A percentile compares a stretch with the other conserved stretches of the same genome.
These are phyloP conservation scores for Bellardia pandia DNA, from an alignment of 2,888 invertebrate species.

Conservation along the genomic window DNA sequence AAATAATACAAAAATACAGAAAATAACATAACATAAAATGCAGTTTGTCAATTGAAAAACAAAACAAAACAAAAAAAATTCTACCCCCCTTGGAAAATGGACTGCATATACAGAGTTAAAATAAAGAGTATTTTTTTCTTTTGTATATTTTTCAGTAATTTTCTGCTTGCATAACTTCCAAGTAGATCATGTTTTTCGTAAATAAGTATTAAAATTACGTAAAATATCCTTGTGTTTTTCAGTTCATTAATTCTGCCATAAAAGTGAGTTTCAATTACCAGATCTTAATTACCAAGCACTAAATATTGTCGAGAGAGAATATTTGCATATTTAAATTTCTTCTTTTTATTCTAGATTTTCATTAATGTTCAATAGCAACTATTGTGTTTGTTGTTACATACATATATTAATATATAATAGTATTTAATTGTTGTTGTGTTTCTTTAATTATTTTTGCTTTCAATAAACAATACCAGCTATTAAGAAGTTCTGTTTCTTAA, in stretches of 20 bases:
- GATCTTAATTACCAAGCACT: not conserved
- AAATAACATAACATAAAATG: not conserved
- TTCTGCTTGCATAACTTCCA: slow-evolving; percentile 25
- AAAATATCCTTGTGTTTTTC: slow-evolving; percentile 7
- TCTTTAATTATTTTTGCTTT: slow-evolving; percentile 3
- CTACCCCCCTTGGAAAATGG: not conserved
- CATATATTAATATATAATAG: not conserved
- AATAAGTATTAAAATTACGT: slow-evolving; percentile 16
- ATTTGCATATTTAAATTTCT: not conserved
- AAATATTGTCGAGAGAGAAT: not conserved
- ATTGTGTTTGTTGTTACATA: not conserved
- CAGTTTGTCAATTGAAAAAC: slow-evolving; percentile 14
- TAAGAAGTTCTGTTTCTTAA: slow-evolving; percentile 55
- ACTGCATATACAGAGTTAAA: too few relatives aligned
- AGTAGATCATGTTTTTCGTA: not conserved
- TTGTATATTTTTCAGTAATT: slow-evolving; percentile 13
- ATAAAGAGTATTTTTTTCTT: not conserved
- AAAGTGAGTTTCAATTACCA: not conserved
- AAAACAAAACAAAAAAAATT: not conserved
- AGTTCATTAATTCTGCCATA: slow-evolving; percentile 17
- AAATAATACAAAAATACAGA: not conserved
- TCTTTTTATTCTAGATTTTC: slow-evolving; percentile 17
- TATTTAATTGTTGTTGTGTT: not conserved
- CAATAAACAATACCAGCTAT: slow-evolving; percentile 43
- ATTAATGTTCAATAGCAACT: slow-evolving; percentile 18